These are phyloP conservation scores for Romanomermis culicivorax DNA, from an alignment of 2,888 invertebrate genomes.

Conservation along the genomic window DNA sequence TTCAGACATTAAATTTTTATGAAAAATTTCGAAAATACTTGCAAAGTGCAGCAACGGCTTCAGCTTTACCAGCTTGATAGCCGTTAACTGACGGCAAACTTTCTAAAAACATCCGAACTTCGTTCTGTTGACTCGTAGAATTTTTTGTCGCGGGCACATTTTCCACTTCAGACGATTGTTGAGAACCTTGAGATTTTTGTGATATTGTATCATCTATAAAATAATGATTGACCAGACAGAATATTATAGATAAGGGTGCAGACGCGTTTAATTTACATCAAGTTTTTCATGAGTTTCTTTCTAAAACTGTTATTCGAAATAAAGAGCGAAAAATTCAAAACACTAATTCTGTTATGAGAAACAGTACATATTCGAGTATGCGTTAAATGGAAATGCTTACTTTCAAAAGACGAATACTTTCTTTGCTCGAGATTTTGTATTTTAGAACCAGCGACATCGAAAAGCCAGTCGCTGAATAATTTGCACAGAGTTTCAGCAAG, in stretches of 20 bases:
- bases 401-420: no score
- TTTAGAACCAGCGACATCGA: background rate
- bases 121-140: background rate
- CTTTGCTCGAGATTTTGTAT: no score
- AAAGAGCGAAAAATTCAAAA: no score
- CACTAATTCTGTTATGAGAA: no score
- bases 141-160: background rate
- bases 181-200: slow-evolving; percentile 4
- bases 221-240: background rate
- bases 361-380: no score
- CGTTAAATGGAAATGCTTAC: no score
- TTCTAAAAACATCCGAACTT: background rate
- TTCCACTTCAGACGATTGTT: background rate
- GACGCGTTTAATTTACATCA: no score
- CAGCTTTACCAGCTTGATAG: slow-evolving; percentile 52
- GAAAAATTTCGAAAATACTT: slow-evolving; percentile 1
- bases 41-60: slow-evolving; percentile 80
- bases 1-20: no score
- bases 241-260: no score
- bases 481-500: background rate
- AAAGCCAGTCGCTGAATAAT: slow-evolving; percentile 1
- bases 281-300: no score
- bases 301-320: no score
- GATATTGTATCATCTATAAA: background rate
- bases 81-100: slow-evolving; percentile 13